A percentile compares a stretch with the other conserved stretches of the same genome.
Evolutionary conservation across 2,888 invertebrate species (phyloP).

Genomic region (Antheraea assamensis): DNA sequence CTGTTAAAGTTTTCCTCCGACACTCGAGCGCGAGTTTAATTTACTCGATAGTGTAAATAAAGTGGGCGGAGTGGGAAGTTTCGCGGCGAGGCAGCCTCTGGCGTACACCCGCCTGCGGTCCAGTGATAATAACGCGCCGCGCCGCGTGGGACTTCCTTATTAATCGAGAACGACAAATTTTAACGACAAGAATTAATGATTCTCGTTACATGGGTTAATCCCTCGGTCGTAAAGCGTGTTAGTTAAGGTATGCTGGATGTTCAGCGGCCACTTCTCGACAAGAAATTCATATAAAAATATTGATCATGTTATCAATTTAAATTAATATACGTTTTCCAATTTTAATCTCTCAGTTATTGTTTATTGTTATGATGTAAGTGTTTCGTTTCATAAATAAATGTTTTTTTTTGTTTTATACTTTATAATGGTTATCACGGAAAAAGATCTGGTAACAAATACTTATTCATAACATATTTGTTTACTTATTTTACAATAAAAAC

Average conservation of each 20-base stretch:
- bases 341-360: neutral
- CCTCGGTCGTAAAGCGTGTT: constrained; percentile 80
- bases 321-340: neutral
- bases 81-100: constrained; percentile 66
- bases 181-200: constrained; percentile 84
- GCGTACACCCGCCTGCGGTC: constrained; percentile 69
- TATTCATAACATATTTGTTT: too few species aligned
- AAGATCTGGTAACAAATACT: too few species aligned
- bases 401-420: too few species aligned
- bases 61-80: constrained; percentile 79
- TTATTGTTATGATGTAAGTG: neutral
- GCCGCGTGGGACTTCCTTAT: constrained; percentile 78
- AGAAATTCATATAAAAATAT: neutral
- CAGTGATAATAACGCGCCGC: constrained; percentile 74
- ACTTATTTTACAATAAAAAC: too few species aligned
- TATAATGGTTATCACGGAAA: too few species aligned
- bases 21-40: constrained; percentile 82
- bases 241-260: constrained; percentile 72
- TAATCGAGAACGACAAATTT: constrained; percentile 84
- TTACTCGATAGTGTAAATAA: constrained; percentile 83
- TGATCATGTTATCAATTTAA: neutral
- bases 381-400: neutral
- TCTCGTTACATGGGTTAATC: constrained; percentile 84
- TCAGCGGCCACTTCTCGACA: constrained; percentile 36
- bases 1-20: constrained; percentile 79